A percentile compares a stretch with the other conserved stretches of the same genome.
Evolutionary conservation across 2,888 invertebrate species (phyloP).

Genomic region (Mellilla xanthometata): DNA sequence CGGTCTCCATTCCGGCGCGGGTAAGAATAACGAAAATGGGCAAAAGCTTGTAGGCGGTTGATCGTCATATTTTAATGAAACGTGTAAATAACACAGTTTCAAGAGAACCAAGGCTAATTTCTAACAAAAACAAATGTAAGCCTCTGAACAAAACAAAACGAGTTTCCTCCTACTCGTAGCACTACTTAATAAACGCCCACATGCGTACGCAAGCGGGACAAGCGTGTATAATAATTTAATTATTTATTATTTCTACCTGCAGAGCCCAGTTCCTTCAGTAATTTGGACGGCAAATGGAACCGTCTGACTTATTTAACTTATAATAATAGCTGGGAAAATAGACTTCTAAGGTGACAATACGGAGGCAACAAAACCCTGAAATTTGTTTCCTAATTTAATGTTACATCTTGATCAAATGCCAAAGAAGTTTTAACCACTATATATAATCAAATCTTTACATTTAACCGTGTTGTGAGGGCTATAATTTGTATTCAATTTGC

Average conservation of each 20-base stretch:
- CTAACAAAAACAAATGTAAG: not conserved
- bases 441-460: too few species aligned
- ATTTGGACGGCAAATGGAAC: slow-evolving; percentile 22
- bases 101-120: not conserved
- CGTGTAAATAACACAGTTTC: not conserved
- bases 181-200: not conserved
- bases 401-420: too few species aligned
- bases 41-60: too few species aligned
- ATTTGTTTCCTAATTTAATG: too few species aligned
- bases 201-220: not conserved
- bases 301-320: slow-evolving; percentile 27
- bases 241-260: slow-evolving; percentile 14
- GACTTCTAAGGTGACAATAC: too few species aligned
- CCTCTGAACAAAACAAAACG: slow-evolving; percentile 1
- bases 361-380: too few species aligned
- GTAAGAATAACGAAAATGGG: too few species aligned
- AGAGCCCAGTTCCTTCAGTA: slow-evolving; percentile 16
- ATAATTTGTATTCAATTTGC: too few species aligned
- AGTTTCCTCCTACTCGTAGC: not conserved
- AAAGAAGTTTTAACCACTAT: too few species aligned
- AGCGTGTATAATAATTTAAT: slow-evolving; percentile 18
- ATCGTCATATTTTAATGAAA: too few species aligned
- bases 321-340: slow-evolving; percentile 20
- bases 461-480: too few species aligned
- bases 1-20: too few species aligned